phyloP scores from a whole-genome alignment of 2,888 invertebrate species.

The Bellardia bayeri region DNA sequence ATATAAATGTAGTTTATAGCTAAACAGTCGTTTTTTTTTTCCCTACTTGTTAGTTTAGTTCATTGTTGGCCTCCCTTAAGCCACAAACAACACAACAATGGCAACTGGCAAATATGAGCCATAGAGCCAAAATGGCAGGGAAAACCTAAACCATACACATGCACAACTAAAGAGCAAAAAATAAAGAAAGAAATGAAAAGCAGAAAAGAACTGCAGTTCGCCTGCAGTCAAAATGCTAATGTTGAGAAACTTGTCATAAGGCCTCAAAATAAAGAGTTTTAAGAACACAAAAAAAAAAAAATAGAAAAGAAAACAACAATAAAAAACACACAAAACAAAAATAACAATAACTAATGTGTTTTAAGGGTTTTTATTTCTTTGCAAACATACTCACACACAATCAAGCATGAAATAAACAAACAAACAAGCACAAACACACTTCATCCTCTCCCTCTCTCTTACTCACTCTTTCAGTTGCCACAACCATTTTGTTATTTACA shows the following conservation, averaged over 20 bases:
- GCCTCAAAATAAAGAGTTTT: constrained; percentile 61
- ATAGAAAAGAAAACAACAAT: neutral
- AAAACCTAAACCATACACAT: constrained; percentile 24
- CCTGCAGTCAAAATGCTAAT: constrained; percentile 73
- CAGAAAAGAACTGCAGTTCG: constrained; percentile 69
- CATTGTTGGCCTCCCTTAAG: constrained; percentile 44
- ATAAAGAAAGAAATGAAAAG: constrained; percentile 1
- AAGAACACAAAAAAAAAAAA: constrained; percentile 26
- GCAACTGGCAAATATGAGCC: constrained; percentile 35
- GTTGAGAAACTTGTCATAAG: constrained; percentile 72
- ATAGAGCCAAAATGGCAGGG: constrained; percentile 11
- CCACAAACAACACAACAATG: constrained; percentile 57
- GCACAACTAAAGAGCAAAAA: neutral
- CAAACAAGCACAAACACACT: neutral
- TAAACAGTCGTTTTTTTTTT: constrained; percentile 35
- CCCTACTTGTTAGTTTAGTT: constrained; percentile 1
- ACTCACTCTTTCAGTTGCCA: neutral
- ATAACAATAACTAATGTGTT: constrained; percentile 69
- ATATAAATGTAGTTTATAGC: constrained; percentile 58
- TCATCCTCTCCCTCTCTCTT: neutral
- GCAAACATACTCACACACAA: constrained; percentile 18
- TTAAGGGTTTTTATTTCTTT: constrained; percentile 35
- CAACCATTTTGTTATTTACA: neutral
- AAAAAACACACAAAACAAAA: constrained; percentile 34
- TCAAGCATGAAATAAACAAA: constrained; percentile 52